These are phyloP conservation scores for Anguilla japonica DNA, from an alignment of 2,113 vertebrate species.

Conservation along the genomic window DNA sequence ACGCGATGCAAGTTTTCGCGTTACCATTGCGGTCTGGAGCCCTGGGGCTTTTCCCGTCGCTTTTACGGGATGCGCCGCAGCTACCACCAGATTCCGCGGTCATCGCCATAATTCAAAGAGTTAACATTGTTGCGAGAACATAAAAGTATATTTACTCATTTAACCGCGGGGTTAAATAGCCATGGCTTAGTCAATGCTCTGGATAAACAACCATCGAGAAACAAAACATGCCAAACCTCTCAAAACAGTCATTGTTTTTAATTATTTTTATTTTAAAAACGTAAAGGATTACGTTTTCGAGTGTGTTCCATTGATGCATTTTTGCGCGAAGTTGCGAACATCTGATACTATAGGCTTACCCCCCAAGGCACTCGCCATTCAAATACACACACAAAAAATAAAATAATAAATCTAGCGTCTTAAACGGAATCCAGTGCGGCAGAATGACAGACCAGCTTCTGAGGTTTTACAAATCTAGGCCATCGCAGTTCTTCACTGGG, in stretches of 20 bases:
- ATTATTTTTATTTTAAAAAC: slow-evolving; percentile 2
- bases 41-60: slow-evolving; percentile 50
- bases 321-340: not conserved
- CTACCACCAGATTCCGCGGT: slow-evolving; percentile 51
- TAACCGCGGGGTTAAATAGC: not conserved
- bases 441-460: slow-evolving; percentile 49
- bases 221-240: slow-evolving; percentile 13
- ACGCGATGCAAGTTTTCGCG: slow-evolving; percentile 58
- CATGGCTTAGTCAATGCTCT: not conserved
- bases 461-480: slow-evolving; percentile 56
- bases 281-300: not conserved
- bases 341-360: not conserved
- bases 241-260: not conserved
- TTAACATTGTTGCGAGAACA: slow-evolving; percentile 30
- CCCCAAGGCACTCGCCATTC: not conserved
- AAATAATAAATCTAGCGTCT: slow-evolving; percentile 12
- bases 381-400: not conserved
- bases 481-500: slow-evolving; percentile 40
- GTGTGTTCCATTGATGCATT: not conserved
- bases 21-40: slow-evolving; percentile 63
- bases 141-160: not conserved
- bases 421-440: slow-evolving; percentile 39
- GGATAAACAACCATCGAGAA: not conserved
- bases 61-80: slow-evolving; percentile 45
- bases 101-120: slow-evolving; percentile 69